phyloP scores from a whole-genome alignment of 2,888 invertebrate species.

The Eurytoma adleriae region DNA sequence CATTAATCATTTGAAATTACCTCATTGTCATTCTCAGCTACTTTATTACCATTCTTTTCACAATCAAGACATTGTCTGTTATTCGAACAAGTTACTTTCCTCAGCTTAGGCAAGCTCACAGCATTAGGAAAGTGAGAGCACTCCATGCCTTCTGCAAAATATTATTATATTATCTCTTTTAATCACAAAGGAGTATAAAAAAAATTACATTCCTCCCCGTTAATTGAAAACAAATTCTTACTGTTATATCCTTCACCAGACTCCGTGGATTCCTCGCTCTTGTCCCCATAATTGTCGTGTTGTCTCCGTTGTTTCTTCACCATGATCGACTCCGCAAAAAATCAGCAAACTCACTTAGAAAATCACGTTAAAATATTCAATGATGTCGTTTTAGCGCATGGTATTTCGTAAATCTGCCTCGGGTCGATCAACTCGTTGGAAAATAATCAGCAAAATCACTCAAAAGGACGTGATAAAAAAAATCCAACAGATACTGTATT shows the following conservation, averaged over 20 bases:
- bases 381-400: constrained; percentile 13
- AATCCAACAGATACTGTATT: constrained; percentile 9
- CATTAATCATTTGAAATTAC: constrained; percentile 58
- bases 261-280: constrained; percentile 82
- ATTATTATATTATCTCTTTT: not conserved
- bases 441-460: not conserved
- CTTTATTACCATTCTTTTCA: constrained; percentile 77
- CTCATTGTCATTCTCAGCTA: constrained; percentile 77
- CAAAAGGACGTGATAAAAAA: not conserved
- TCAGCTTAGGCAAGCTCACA: constrained; percentile 81
- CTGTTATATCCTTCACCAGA: constrained; percentile 79
- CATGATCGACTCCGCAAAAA: not conserved
- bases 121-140: constrained; percentile 85
- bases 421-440: too few species aligned
- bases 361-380: not conserved
- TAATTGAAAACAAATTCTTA: not conserved
- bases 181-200: not conserved
- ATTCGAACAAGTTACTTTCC: constrained; percentile 78
- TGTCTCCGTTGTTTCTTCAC: constrained; percentile 75
- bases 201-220: not conserved
- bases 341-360: not conserved
- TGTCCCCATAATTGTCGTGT: constrained; percentile 81
- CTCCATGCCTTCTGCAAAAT: constrained; percentile 63
- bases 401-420: not conserved
- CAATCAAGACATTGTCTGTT: constrained; percentile 80